A percentile compares a stretch with the other conserved stretches of the same genome.
Evolutionary conservation across 2,797 vertebrate genomes (phyloP).

Genomic region (Amphiprion clarkii): DNA sequence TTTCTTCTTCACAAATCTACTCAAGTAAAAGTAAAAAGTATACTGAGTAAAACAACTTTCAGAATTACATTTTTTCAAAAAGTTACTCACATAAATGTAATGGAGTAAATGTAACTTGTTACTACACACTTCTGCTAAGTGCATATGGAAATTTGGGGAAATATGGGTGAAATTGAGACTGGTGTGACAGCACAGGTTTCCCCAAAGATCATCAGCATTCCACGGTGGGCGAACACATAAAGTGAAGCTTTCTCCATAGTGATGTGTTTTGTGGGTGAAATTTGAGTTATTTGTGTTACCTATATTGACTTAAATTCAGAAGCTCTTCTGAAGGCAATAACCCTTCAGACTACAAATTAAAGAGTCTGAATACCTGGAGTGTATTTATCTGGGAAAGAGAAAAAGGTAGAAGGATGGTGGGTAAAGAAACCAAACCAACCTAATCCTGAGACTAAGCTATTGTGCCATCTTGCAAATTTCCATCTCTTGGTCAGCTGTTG

Average conservation of each 20-base stretch:
- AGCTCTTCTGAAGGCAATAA: slow-evolving; percentile 7
- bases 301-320: not conserved
- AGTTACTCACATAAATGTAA: too few species aligned
- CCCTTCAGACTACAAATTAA: slow-evolving; percentile 5
- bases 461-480: slow-evolving; percentile 44
- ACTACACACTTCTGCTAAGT: not conserved
- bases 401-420: not conserved
- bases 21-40: too few species aligned
- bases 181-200: not conserved
- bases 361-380: not conserved
- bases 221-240: not conserved
- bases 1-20: too few species aligned
- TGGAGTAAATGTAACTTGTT: too few species aligned
- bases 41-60: too few species aligned
- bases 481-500: slow-evolving; percentile 27
- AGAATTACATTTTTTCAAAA: too few species aligned
- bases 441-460: slow-evolving; percentile 46
- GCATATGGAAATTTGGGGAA: slow-evolving; percentile 26
- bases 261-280: not conserved
- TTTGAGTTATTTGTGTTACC: not conserved
- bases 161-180: slow-evolving; percentile 28
- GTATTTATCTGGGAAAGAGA: slow-evolving; percentile 26
- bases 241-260: not conserved
- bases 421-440: slow-evolving; percentile 34
- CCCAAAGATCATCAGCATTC: slow-evolving; percentile 7